A percentile compares a stretch with the other conserved stretches of the same genome.
phyloP scores from a whole-genome alignment of 2,888 invertebrate species.

The Tenthredo mesomela region DNA sequence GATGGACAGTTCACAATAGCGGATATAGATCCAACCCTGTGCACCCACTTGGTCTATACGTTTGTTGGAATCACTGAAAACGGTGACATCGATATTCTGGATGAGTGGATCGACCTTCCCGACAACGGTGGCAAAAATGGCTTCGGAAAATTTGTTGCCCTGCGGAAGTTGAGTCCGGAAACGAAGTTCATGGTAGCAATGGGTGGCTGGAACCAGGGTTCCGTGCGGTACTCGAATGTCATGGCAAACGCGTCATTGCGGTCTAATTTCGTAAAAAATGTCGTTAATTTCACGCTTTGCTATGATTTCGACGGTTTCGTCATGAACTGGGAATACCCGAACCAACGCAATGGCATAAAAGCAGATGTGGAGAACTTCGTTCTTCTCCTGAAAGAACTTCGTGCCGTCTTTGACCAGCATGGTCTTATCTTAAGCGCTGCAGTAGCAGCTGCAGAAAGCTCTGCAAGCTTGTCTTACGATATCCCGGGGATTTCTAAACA shows the following conservation, averaged over 20 bases:
- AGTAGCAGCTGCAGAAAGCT: slow-evolving; percentile 80
- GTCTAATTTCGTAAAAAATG: slow-evolving; percentile 80
- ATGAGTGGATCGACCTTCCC: slow-evolving; percentile 83
- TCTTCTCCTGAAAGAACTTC: slow-evolving; percentile 80
- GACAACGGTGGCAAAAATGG: slow-evolving; percentile 79
- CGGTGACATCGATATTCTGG: slow-evolving; percentile 81
- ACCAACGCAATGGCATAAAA: not conserved
- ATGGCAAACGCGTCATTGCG: slow-evolving; percentile 77
- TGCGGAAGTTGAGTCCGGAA: slow-evolving; percentile 80
- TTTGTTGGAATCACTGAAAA: slow-evolving; percentile 60
- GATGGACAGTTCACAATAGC: not conserved
- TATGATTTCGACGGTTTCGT: slow-evolving; percentile 86
- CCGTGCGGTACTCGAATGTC: slow-evolving; percentile 81
- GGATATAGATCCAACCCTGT: not conserved
- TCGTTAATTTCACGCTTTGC: slow-evolving; percentile 79
- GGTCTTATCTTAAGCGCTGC: slow-evolving; percentile 82
- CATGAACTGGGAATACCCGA: slow-evolving; percentile 67
- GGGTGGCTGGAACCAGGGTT: slow-evolving; percentile 87
- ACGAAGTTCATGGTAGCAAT: slow-evolving; percentile 83
- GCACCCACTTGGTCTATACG: slow-evolving; percentile 25
- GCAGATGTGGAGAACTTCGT: slow-evolving; percentile 61
- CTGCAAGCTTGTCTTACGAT: slow-evolving; percentile 81
- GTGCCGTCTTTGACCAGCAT: slow-evolving; percentile 79
- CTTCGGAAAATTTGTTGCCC: slow-evolving; percentile 79
- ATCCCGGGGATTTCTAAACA: slow-evolving; percentile 81